Percentiles rank a stretch among this genome's conserved stretches.
phyloP scores from a whole-genome alignment of 2,113 vertebrate genomes.

The Grammatotria lemairii region DNA sequence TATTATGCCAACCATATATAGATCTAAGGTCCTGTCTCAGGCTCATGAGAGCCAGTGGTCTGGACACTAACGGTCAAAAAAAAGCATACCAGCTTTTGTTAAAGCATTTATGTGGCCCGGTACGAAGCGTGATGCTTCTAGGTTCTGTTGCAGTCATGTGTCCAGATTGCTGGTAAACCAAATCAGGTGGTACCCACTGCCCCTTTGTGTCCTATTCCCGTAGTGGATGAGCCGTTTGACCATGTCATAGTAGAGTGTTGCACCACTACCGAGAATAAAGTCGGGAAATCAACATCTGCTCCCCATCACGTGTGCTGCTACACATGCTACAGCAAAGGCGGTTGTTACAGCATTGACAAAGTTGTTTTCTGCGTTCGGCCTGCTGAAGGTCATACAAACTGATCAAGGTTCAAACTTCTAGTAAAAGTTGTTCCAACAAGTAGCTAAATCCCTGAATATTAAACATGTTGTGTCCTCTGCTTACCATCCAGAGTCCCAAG shows the following conservation, averaged over 20 bases:
- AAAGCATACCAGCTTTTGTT: neutral
- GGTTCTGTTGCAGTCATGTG: neutral
- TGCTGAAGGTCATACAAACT: neutral
- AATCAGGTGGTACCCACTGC: neutral
- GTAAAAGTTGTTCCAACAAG: neutral
- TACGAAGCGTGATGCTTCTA: neutral
- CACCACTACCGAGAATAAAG: neutral
- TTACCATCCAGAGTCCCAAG: neutral
- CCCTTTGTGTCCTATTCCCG: neutral
- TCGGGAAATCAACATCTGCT: accelerated
- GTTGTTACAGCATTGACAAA: neutral
- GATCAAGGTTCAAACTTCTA: neutral
- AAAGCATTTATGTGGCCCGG: accelerated
- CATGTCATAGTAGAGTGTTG: neutral
- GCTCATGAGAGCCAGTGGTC: neutral
- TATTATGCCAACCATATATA: neutral
- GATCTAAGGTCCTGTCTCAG: neutral
- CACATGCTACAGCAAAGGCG: neutral
- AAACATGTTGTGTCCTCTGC: neutral
- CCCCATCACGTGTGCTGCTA: accelerated
- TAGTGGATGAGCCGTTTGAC: accelerated
- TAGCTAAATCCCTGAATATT: neutral
- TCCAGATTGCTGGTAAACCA: neutral
- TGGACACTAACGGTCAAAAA: accelerated
- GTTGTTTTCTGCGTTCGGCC: neutral